A percentile compares a stretch with the other conserved stretches of the same genome.
Conservation (phyloP, 2,888 invertebrate genomes). For the Napeogenes inachia region DNA sequence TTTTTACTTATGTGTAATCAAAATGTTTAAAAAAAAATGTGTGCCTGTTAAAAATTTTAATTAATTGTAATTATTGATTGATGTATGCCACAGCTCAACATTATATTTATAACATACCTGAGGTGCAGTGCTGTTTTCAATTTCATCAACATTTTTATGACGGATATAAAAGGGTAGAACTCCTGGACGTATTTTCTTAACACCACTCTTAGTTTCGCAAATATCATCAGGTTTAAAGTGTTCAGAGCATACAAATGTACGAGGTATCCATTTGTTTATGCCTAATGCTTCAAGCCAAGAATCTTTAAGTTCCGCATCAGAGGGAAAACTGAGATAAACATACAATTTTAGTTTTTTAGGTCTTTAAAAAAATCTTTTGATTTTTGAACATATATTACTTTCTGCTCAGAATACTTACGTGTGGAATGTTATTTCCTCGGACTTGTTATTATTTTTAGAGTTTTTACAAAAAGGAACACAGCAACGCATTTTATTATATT, state of each 20-base stretch:
- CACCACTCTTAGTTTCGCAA: slow-evolving; percentile 52
- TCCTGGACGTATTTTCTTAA: slow-evolving; percentile 48
- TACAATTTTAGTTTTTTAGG: neutral
- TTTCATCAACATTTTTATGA: neutral
- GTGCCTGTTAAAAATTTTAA: too few species aligned
- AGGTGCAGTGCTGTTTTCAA: neutral
- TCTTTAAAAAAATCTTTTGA: neutral
- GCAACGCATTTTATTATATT: slow-evolving; percentile 52
- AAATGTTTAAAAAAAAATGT: too few species aligned
- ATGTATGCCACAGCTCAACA: neutral
- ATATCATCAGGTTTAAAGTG: slow-evolving; percentile 57
- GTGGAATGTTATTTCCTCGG: slow-evolving; percentile 63
- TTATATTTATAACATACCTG: neutral
- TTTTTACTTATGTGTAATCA: too few species aligned
- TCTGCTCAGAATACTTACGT: slow-evolving; percentile 46
- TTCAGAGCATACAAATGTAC: slow-evolving; percentile 48
- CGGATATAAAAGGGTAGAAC: slow-evolving; percentile 44
- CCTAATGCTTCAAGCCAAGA: slow-evolving; percentile 54
- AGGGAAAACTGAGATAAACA: slow-evolving; percentile 51
- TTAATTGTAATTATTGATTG: too few species aligned
- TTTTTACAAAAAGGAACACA: slow-evolving; percentile 59
- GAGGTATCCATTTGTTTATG: slow-evolving; percentile 47
- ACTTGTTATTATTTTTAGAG: slow-evolving; percentile 53
- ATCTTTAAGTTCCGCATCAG: slow-evolving; percentile 39
- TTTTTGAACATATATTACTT: neutral